Conservation (phyloP, 2,113 vertebrate genomes). For the Amphiprion percula region DNA sequence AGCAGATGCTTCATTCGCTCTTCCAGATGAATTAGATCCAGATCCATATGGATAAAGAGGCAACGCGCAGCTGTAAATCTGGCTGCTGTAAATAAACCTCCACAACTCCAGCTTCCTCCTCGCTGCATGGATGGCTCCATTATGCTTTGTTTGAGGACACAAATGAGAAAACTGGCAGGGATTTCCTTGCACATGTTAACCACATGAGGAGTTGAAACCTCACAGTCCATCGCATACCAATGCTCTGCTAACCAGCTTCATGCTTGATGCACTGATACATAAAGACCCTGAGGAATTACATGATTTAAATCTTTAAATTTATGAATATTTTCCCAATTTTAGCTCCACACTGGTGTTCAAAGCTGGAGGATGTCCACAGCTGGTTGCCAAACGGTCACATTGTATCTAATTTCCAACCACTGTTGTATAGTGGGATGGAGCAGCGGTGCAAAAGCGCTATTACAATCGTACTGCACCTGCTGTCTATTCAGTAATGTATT, state of each 20-base stretch:
- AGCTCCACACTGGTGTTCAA: too few species aligned
- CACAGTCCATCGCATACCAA: slow-evolving; percentile 10
- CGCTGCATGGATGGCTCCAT: slow-evolving; percentile 30
- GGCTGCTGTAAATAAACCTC: slow-evolving; percentile 10
- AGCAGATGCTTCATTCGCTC: slow-evolving; percentile 42
- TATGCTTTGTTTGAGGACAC: slow-evolving; percentile 27
- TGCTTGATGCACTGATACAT: neutral
- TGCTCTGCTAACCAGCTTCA: neutral
- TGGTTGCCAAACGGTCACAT: neutral
- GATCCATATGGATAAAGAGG: slow-evolving; percentile 30
- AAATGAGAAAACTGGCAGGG: neutral
- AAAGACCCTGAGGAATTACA: neutral
- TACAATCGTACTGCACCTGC: neutral
- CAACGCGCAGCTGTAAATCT: slow-evolving; percentile 12
- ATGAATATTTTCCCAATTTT: neutral
- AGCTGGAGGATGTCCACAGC: neutral
- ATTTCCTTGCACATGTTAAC: slow-evolving; percentile 16
- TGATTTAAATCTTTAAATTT: neutral
- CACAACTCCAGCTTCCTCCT: slow-evolving; percentile 44
- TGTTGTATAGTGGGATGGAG: neutral
- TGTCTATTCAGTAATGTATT: neutral
- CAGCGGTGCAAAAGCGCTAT: neutral
- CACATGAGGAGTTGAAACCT: slow-evolving; percentile 19
- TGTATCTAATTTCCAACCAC: neutral
- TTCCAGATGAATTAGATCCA: slow-evolving; percentile 27